These are phyloP conservation scores for Rana temporaria DNA, from an alignment of 2,113 vertebrate genomes.

Conservation along the genomic window DNA sequence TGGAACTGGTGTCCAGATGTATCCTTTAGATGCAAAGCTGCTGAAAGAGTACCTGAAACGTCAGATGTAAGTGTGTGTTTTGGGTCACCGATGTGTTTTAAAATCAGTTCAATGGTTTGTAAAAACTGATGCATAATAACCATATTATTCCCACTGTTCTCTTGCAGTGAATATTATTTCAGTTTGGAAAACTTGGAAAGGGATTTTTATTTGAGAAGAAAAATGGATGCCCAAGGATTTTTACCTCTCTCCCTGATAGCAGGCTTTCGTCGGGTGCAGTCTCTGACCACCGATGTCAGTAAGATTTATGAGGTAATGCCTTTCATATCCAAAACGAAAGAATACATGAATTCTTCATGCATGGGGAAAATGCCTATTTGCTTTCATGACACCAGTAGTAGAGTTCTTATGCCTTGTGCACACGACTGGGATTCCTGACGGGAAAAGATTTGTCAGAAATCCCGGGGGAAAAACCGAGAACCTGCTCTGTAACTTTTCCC, in stretches of 20 bases:
- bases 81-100: neutral
- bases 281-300: conserved; percentile 87
- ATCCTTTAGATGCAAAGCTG: conserved; percentile 88
- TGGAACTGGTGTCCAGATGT: conserved; percentile 89
- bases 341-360: no score
- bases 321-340: no score
- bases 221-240: conserved; percentile 94
- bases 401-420: no score
- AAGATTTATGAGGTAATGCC: conserved; percentile 89
- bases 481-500: no score
- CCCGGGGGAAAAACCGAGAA: no score
- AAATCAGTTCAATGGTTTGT: neutral
- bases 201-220: conserved; percentile 95
- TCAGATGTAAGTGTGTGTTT: conserved; percentile 86
- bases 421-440: no score
- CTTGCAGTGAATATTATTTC: conserved; percentile 95
- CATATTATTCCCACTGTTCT: conserved; percentile 10
- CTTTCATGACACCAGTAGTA: no score
- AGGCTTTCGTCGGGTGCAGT: conserved; percentile 92
- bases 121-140: neutral
- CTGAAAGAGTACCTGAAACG: conserved; percentile 96
- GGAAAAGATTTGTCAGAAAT: no score
- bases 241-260: conserved; percentile 93
- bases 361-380: no score
- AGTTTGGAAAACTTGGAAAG: conserved; percentile 94